phyloP scores from a whole-genome alignment of 1,140 invertebrate species.

The Subanguina moxae region DNA sequence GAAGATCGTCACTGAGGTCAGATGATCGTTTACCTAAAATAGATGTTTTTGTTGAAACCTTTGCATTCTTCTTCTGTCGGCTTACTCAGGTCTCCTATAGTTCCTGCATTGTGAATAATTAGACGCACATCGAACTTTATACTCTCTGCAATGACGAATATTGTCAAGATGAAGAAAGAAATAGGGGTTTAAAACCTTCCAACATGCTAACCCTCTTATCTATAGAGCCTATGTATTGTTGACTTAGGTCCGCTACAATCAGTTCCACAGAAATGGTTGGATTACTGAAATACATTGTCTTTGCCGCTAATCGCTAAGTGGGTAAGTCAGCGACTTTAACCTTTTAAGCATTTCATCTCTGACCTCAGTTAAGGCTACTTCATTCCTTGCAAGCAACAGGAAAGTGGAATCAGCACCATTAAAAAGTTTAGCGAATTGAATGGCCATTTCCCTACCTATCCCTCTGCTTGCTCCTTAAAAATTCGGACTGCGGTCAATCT shows the following conservation, averaged over 20 bases:
- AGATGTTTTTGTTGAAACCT: too few relatives aligned
- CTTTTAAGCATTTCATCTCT: slow-evolving; percentile 21
- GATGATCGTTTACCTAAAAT: slow-evolving; percentile 55
- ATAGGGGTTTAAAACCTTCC: not conserved
- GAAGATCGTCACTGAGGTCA: slow-evolving; percentile 62
- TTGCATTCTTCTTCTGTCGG: too few relatives aligned
- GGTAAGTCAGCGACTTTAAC: not conserved
- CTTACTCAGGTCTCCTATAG: slow-evolving; percentile 72
- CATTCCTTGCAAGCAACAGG: slow-evolving; percentile 33
- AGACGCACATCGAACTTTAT: slow-evolving; percentile 67
- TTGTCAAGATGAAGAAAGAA: too few relatives aligned
- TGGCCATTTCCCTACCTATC: slow-evolving; percentile 36
- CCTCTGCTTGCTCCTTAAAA: slow-evolving; percentile 33
- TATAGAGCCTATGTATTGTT: slow-evolving; percentile 23
- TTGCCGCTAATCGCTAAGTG: not conserved
- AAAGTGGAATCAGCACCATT: slow-evolving; percentile 12
- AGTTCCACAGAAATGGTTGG: slow-evolving; percentile 36
- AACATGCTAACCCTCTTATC: slow-evolving; percentile 8
- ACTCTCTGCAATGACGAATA: slow-evolving; percentile 2
- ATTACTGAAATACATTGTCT: slow-evolving; percentile 14
- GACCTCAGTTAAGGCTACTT: slow-evolving; percentile 18
- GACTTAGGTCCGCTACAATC: slow-evolving; percentile 44
- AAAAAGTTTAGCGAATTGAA: slow-evolving; percentile 35
- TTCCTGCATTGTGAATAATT: slow-evolving; percentile 84
- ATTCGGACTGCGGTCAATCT: too few relatives aligned